Evolutionary conservation across 2,888 invertebrate genomes (phyloP), one percentile per base, ranked within the genome.

Genomic region (Scaptomyza reducta): DNA sequence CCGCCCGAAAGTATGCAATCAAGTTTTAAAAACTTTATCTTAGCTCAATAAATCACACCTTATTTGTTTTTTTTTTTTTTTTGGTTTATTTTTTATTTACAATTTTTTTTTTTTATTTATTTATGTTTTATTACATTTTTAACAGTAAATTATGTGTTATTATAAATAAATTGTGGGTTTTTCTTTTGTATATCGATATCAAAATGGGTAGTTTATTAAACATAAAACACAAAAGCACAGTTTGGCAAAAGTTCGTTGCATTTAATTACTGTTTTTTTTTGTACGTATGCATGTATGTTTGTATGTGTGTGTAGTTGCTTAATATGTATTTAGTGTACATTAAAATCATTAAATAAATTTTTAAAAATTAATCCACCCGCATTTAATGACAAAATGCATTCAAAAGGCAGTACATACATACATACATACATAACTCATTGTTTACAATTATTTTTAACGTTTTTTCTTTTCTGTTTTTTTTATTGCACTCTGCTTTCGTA

Each of bases 81-180:
- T 64, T 61, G 62, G 3, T 49, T 46, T 64, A n/a, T 9, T 44
- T 49, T 69, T 65, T 71, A 62, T 77, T 70, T 73, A 73, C 74
- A 68, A 50, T 55, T 56, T 63, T 62, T 49, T 38, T 38, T 72
- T 56, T 0, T 55, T 56, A 60, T 62, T 49, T 38, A 67, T 59
- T 1, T 59, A n/a, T 44, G 13, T 59, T 70, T 61, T 59, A 64
- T 76, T 63, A 67, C 58, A 55, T 49, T 68, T 62, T 54, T 61
- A 73, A 69, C 70, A 65, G 64, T 84, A 79, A 86, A 83, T 83
- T 86, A 83, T 60, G 68, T 74, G 79, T 83, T 82, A 82, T 84
- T 85, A 81, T 84, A 82, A 87, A 80, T 82, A 84, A 60, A 75
- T 66, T 60, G 55, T 61, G 56, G 57, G 54, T 44, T 47, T 44